phyloP scores from a whole-genome alignment of 1,140 invertebrate species.

The Scaptomyza graminum region DNA sequence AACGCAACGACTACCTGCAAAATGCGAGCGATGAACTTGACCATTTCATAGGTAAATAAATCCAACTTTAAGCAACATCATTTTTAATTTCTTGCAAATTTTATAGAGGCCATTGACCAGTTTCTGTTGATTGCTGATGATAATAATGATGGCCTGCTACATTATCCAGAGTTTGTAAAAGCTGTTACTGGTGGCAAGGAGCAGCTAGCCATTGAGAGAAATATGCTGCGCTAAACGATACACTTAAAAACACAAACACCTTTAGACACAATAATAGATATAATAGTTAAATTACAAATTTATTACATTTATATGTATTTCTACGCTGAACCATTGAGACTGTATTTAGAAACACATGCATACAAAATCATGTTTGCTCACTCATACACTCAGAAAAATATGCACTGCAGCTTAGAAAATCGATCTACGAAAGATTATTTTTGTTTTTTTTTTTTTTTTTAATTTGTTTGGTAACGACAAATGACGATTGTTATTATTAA shows the following conservation, averaged over 20 bases:
- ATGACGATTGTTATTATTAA: too few species aligned
- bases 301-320: constrained; percentile 31
- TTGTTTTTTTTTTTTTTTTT: background rate
- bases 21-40: constrained; percentile 76
- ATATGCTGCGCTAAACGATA: constrained; percentile 52
- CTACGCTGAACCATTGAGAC: constrained; percentile 54
- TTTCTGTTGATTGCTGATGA: constrained; percentile 90
- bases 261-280: constrained; percentile 64
- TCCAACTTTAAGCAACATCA: too few species aligned
- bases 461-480: background rate
- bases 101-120: constrained; percentile 90
- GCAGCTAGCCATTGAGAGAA: constrained; percentile 52
- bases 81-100: too few species aligned
- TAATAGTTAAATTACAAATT: constrained; percentile 58
- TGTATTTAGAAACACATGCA: constrained; percentile 46
- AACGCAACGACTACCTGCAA: constrained; percentile 66
- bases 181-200: constrained; percentile 74
- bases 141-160: constrained; percentile 91
- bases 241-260: background rate
- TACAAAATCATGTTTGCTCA: background rate
- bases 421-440: too few species aligned
- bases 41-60: constrained; percentile 73
- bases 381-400: constrained; percentile 2
- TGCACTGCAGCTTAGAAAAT: too few species aligned
- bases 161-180: constrained; percentile 89